Conservation (phyloP, 1,140 invertebrate species). For the Magallana angulata region DNA sequence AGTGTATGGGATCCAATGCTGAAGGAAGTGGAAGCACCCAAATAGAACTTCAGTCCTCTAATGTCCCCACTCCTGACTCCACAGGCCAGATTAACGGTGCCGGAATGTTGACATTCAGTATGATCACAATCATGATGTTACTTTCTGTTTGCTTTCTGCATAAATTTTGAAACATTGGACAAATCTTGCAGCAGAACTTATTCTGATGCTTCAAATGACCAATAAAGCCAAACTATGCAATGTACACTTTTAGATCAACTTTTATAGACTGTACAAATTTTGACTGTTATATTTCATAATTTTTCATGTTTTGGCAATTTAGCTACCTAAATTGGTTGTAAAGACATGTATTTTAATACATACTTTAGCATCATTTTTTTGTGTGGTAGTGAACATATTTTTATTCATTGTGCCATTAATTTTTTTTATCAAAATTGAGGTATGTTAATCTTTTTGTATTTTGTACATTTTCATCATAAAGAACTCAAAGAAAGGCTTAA, state of each 20-base stretch:
- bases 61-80: slow-evolving; percentile 56
- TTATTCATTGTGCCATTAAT: too few relatives aligned
- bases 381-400: too few relatives aligned
- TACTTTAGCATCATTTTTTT: too few relatives aligned
- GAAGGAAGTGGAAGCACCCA: slow-evolving; percentile 55
- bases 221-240: background rate
- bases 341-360: background rate
- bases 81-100: slow-evolving; percentile 58
- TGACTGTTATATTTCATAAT: background rate
- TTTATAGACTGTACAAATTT: background rate
- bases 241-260: background rate
- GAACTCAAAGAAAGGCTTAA: too few relatives aligned
- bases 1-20: slow-evolving; percentile 61
- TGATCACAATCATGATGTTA: slow-evolving; percentile 64
- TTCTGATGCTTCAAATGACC: too few relatives aligned
- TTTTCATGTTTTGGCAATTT: background rate
- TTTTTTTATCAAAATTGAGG: too few relatives aligned
- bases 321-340: background rate
- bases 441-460: too few relatives aligned
- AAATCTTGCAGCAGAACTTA: too few relatives aligned
- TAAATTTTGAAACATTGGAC: slow-evolving; percentile 10
- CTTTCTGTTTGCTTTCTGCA: slow-evolving; percentile 61
- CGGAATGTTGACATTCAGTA: slow-evolving; percentile 52
- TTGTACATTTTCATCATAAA: too few relatives aligned
- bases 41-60: slow-evolving; percentile 58